Evolutionary conservation across 2,888 invertebrate genomes (phyloP).

Genomic region (Papilio elwesi): DNA sequence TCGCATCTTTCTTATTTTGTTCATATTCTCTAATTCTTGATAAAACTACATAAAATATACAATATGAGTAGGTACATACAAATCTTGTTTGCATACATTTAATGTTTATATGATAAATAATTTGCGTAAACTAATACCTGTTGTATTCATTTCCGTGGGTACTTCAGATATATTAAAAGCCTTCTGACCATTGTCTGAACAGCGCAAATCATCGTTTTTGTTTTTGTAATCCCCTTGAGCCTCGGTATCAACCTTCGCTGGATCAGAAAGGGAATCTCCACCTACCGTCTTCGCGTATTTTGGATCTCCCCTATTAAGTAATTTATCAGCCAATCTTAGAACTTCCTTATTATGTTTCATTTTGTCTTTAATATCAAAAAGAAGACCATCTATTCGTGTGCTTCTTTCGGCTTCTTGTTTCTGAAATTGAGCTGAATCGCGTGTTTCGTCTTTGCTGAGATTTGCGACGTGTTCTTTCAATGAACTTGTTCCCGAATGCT

Average conservation of each 20-base stretch:
- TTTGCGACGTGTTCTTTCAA: slow-evolving; percentile 28
- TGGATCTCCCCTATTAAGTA: slow-evolving; percentile 65
- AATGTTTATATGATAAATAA: too few relatives aligned
- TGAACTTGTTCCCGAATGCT: slow-evolving; percentile 32
- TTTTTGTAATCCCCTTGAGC: slow-evolving; percentile 65
- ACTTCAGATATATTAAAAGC: slow-evolving; percentile 6
- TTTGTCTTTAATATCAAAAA: slow-evolving; percentile 73
- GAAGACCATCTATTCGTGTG: slow-evolving; percentile 66
- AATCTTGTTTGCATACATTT: neutral
- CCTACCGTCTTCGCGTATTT: slow-evolving; percentile 52
- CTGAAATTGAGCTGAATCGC: slow-evolving; percentile 55
- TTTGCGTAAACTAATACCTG: slow-evolving; percentile 17
- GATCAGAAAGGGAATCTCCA: slow-evolving; percentile 35
- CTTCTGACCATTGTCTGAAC: neutral
- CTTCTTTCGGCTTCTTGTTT: slow-evolving; percentile 62
- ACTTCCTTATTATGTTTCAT: slow-evolving; percentile 79
- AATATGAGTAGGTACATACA: neutral
- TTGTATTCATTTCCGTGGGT: slow-evolving; percentile 1
- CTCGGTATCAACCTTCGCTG: slow-evolving; percentile 54
- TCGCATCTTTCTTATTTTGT: slow-evolving; percentile 57
- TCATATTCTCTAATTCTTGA: slow-evolving; percentile 47
- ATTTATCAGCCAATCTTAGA: slow-evolving; percentile 67
- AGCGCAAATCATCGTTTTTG: slow-evolving; percentile 15
- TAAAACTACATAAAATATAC: neutral
- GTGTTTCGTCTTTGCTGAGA: slow-evolving; percentile 49